These are phyloP conservation scores for Cichlasoma orientale DNA, from an alignment of 2,797 vertebrate species.

Conservation along the genomic window DNA sequence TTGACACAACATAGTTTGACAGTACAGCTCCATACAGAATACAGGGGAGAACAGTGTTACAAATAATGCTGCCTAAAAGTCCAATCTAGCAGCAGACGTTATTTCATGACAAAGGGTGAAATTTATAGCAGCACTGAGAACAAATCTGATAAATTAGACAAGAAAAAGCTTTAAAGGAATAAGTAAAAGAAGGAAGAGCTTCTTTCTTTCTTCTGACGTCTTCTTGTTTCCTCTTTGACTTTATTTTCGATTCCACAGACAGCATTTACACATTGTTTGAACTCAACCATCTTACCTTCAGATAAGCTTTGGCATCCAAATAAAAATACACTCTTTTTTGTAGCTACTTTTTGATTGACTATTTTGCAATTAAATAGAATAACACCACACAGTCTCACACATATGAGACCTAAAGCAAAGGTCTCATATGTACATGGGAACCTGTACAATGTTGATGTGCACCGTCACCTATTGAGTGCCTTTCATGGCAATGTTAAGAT, in stretches of 20 bases:
- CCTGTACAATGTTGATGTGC: too few species aligned
- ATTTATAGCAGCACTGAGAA: not conserved
- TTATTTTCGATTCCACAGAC: not conserved
- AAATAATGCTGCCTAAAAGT: not conserved
- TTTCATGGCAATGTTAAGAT: too few species aligned
- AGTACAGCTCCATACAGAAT: slow-evolving; percentile 13
- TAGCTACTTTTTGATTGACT: too few species aligned
- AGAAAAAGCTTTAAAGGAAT: not conserved
- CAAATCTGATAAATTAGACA: not conserved
- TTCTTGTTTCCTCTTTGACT: not conserved
- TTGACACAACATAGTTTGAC: slow-evolving; percentile 21
- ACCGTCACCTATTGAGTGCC: too few species aligned
- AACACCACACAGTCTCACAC: too few species aligned
- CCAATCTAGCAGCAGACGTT: not conserved
- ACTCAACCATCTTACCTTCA: too few species aligned
- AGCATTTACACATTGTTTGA: too few species aligned
- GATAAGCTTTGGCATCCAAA: too few species aligned
- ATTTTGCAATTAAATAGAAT: too few species aligned
- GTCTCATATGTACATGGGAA: too few species aligned
- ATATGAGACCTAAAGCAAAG: too few species aligned
- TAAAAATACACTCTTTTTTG: too few species aligned
- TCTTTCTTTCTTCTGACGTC: not conserved
- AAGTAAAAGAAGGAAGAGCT: not conserved
- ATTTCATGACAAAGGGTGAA: not conserved
- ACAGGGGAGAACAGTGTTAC: not conserved